phyloP scores from a whole-genome alignment of 2,888 invertebrate species.

The Eupithecia centaureata region DNA sequence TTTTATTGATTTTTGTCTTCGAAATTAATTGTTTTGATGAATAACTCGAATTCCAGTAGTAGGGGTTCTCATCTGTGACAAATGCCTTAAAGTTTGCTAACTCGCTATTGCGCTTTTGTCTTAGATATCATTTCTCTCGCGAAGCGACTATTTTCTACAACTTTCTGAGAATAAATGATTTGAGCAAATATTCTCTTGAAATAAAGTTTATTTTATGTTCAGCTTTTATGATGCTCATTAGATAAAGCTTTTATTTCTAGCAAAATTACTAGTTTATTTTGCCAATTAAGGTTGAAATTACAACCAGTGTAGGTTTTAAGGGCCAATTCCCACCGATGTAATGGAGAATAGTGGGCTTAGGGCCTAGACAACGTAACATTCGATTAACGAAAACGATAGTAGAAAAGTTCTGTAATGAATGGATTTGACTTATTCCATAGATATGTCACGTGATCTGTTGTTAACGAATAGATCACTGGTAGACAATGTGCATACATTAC shows the following conservation, averaged over 20 bases:
- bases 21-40: too few relatives aligned
- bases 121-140: constrained; percentile 43
- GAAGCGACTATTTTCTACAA: constrained; percentile 39
- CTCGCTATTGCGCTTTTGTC: constrained; percentile 57
- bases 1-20: too few relatives aligned
- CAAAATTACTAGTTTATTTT: neutral
- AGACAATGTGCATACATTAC: too few relatives aligned
- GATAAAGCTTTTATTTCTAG: neutral
- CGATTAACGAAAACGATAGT: too few relatives aligned
- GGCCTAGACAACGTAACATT: too few relatives aligned
- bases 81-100: constrained; percentile 55
- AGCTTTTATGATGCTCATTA: neutral
- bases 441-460: too few relatives aligned
- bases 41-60: constrained; percentile 20
- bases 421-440: too few relatives aligned
- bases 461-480: too few relatives aligned
- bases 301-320: neutral
- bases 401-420: too few relatives aligned
- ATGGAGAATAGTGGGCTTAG: too few relatives aligned
- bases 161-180: constrained; percentile 15
- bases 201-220: neutral
- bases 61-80: constrained; percentile 45
- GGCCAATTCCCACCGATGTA: neutral
- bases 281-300: neutral
- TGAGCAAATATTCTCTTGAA: constrained; percentile 7